A percentile compares a stretch with the other conserved stretches of the same genome.
Evolutionary conservation across 2,888 invertebrate genomes (phyloP).

Genomic region (Lasioglossum calceatum): DNA sequence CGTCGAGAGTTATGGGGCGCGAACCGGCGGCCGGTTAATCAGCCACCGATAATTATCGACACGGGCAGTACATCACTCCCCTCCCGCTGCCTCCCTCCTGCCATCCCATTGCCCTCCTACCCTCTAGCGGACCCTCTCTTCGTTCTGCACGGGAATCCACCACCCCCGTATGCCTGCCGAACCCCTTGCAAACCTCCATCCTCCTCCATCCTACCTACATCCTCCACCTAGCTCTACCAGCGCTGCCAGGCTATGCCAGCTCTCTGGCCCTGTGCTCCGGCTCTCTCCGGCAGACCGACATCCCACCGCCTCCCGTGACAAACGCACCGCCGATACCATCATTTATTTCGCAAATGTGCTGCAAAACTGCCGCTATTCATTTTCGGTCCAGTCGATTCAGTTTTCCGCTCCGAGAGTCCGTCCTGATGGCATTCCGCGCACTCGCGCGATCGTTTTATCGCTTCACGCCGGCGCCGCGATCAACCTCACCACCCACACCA

Average conservation of each 20-base stretch:
- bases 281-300: slow-evolving; percentile 64
- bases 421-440: slow-evolving; percentile 62
- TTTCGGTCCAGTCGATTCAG: slow-evolving; percentile 83
- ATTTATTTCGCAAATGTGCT: slow-evolving; percentile 84
- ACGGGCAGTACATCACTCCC: slow-evolving; percentile 83
- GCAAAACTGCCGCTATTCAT: slow-evolving; percentile 85
- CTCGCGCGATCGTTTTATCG: slow-evolving; percentile 68
- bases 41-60: slow-evolving; percentile 85
- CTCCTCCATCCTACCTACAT: slow-evolving; percentile 11
- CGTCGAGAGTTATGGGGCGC: slow-evolving; percentile 84
- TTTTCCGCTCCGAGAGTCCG: slow-evolving; percentile 80
- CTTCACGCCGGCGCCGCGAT: slow-evolving; percentile 41
- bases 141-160: slow-evolving; percentile 53
- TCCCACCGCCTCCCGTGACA: slow-evolving; percentile 80
- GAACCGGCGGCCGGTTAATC: slow-evolving; percentile 84
- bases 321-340: slow-evolving; percentile 84
- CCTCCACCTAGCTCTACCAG: not conserved
- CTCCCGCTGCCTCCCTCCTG: slow-evolving; percentile 56
- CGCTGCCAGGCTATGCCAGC: slow-evolving; percentile 15
- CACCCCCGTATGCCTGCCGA: slow-evolving; percentile 53
- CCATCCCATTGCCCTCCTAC: slow-evolving; percentile 60
- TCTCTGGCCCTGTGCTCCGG: slow-evolving; percentile 26
- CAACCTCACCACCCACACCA: not conserved
- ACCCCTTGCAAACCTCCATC: slow-evolving; percentile 53
- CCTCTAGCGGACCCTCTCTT: slow-evolving; percentile 47